Conservation (phyloP, 2,797 vertebrate species). For the Salarias fasciatus region DNA sequence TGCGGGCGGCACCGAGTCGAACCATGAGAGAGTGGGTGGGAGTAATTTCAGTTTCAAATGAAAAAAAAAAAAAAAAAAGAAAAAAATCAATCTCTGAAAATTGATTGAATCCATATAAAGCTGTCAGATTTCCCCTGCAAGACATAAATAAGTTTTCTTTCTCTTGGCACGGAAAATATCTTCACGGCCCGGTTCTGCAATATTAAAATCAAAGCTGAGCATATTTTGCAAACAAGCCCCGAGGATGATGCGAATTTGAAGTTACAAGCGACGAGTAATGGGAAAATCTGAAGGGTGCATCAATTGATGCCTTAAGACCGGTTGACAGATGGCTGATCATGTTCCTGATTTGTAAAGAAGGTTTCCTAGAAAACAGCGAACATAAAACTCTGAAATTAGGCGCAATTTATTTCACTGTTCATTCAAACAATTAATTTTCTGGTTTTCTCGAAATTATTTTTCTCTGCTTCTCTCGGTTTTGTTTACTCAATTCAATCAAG, state of each 20-base stretch:
- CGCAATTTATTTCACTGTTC: no score
- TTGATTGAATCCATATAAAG: constrained; percentile 47
- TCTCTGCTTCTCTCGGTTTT: no score
- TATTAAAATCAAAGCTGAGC: constrained; percentile 34
- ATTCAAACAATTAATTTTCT: no score
- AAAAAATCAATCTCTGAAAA: constrained; percentile 41
- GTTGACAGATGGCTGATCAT: background rate
- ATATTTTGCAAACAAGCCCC: constrained; percentile 17
- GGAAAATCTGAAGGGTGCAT: constrained; percentile 21
- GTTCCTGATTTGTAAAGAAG: background rate
- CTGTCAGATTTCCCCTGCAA: constrained; percentile 40
- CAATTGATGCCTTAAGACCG: constrained; percentile 5
- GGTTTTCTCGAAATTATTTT: no score
- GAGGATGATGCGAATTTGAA: constrained; percentile 27
- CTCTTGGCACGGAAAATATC: constrained; percentile 9
- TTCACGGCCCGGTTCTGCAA: background rate
- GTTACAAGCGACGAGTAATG: background rate
- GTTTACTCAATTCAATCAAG: no score
- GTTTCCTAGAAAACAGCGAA: no score
- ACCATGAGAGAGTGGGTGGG: constrained; percentile 25
- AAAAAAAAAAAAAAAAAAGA: constrained; percentile 7
- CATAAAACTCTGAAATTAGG: no score
- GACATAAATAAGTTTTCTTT: constrained; percentile 38
- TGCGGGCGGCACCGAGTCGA: constrained; percentile 41
- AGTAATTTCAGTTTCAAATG: constrained; percentile 45